Conservation (phyloP, 2,113 vertebrate genomes). For the Mus spicilegus region DNA sequence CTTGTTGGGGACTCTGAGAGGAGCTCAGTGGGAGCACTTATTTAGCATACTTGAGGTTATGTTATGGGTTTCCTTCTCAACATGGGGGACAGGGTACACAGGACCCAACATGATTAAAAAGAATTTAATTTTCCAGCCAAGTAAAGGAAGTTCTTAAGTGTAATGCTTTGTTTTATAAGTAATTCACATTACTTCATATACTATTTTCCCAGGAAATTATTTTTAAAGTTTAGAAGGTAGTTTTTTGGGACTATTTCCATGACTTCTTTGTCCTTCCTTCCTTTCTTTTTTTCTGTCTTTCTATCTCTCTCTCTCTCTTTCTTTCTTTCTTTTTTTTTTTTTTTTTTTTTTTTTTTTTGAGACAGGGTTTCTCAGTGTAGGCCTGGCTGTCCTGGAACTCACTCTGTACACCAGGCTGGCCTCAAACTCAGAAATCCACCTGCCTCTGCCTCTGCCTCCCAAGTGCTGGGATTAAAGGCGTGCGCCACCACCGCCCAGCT, state of each 20-base stretch:
- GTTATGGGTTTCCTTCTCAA: not conserved
- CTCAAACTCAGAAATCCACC: too few species aligned
- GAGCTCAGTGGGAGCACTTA: not conserved
- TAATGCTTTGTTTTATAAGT: not conserved
- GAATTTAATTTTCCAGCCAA: slow-evolving; percentile 35
- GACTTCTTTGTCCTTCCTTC: not conserved
- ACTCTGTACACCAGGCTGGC: too few species aligned
- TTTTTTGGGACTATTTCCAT: not conserved
- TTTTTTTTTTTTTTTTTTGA: too few species aligned
- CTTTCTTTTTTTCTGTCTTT: not conserved
- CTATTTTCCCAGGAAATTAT: slow-evolving; percentile 52
- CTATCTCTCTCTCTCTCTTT: not conserved
- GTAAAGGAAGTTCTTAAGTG: slow-evolving; percentile 35
- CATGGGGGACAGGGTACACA: not conserved
- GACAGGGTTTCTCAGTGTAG: too few species aligned
- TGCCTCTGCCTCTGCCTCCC: too few species aligned
- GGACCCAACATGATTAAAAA: slow-evolving; percentile 24
- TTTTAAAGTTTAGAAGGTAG: slow-evolving; percentile 5
- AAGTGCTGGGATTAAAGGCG: too few species aligned
- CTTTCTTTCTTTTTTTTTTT: too few species aligned
- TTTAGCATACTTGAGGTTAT: not conserved
- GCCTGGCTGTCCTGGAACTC: too few species aligned
- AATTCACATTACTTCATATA: slow-evolving; percentile 18
- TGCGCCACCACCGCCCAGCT: not conserved
- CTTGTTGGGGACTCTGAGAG: not conserved